Evolutionary conservation across 2,888 invertebrate genomes (phyloP), one percentile per base, ranked within the genome.

Genomic region (Mantis religiosa): DNA sequence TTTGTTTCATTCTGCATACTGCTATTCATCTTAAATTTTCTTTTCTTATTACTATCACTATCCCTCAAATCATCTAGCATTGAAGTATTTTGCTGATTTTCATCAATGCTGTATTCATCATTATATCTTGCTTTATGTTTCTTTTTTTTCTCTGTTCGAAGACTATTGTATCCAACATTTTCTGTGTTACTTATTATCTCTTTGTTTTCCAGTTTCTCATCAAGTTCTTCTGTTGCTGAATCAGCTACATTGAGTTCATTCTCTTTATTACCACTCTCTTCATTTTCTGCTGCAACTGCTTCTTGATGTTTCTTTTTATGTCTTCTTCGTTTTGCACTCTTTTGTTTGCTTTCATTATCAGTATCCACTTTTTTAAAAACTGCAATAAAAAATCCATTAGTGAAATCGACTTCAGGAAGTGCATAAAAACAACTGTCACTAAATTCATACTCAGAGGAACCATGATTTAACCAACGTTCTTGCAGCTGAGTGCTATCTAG

Each of bases 361-460:
- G 25, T 4, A 30, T 6, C 12, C 30, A 91, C 89, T 89, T 92
- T 91, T 92, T 97, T 97, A 91, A 99, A 96, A 87, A 98, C 95
- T 1, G 99, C 98, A 81, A 99, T 95, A 93, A 99, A 99, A 93
- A 99, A 99, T 3, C 99, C 99, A 92, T 97, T 98, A 0, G 98
- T 98, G 8, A 95, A 93, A 93, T 98, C 98, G 0, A 94, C 93
- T 8, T 97, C 95, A 0, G 97, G 96, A 91, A 94, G 95, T 0
- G 97, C 95, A 92, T 98, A 97, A 83, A 99, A 92, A 92, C 98
- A 98, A 90, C 95, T 95, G 12, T 95, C 94, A 6, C 96, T 96
- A 92, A 97, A 94, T 0, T 95, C 94, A 91, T 95, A 96, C 91
- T 96, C 94, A 1, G 94, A 93, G 3, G 95, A 95, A 1, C 97